phyloP scores from a whole-genome alignment of 1,140 invertebrate genomes.

The roundworm (Caenorhabditis elegans) region DNA sequence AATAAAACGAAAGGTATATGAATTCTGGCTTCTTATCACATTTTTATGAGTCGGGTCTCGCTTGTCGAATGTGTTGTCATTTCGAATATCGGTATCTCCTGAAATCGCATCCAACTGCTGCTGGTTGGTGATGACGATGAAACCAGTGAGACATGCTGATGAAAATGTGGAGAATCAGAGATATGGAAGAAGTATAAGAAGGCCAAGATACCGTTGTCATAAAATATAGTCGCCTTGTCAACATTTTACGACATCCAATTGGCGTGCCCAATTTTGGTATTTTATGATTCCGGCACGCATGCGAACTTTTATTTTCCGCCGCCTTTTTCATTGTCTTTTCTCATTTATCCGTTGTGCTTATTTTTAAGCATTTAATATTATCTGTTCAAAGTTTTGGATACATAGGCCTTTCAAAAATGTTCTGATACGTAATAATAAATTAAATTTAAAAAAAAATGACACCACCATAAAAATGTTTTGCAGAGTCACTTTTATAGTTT shows the following conservation, averaged over 20 bases:
- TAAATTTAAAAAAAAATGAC: no score
- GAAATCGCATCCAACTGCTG: not conserved
- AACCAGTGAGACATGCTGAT: not conserved
- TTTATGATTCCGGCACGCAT: conserved; percentile 24
- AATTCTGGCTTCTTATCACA: conserved; percentile 14
- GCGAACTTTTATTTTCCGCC: not conserved
- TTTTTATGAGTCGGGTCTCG: conserved; percentile 9
- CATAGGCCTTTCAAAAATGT: no score
- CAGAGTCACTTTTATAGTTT: no score
- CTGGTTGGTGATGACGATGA: no score
- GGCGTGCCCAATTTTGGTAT: conserved; percentile 32
- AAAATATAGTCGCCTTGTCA: conserved; percentile 28
- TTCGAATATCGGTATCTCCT: conserved; percentile 21
- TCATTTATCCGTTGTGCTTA: not conserved
- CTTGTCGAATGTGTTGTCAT: conserved; percentile 13
- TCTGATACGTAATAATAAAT: no score
- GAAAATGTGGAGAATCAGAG: not conserved
- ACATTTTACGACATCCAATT: conserved; percentile 30
- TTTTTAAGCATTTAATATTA: no score
- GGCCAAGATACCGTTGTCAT: not conserved
- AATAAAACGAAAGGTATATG: not conserved
- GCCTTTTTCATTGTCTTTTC: not conserved
- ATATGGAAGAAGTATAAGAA: not conserved
- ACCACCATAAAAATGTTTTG: no score
- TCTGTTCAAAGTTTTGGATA: no score